These are phyloP conservation scores for Mus minutoides DNA, from an alignment of 2,797 vertebrate species.

Conservation along the genomic window DNA sequence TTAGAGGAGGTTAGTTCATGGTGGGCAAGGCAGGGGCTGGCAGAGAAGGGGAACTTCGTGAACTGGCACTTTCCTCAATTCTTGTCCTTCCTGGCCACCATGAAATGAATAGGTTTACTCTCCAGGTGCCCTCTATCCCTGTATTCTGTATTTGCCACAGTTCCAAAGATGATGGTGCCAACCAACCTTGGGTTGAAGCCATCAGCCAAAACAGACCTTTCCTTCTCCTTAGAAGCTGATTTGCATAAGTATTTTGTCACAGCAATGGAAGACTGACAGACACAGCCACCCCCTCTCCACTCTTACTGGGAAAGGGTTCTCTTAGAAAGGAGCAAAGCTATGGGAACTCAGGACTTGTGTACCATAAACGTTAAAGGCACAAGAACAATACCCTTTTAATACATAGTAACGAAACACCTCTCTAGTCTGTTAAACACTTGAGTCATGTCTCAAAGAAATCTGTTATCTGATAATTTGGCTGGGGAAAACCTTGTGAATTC, in stretches of 20 bases:
- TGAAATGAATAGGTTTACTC: background rate
- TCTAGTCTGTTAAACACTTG: background rate
- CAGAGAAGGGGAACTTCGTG: background rate
- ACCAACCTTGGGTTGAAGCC: background rate
- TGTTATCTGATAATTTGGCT: background rate
- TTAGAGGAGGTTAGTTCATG: background rate
- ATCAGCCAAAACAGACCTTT: background rate
- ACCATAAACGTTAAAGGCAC: background rate
- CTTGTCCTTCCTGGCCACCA: background rate
- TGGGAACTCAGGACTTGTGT: background rate
- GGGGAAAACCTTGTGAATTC: background rate
- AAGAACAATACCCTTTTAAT: background rate
- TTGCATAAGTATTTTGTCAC: background rate
- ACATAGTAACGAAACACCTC: background rate
- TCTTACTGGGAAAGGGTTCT: background rate
- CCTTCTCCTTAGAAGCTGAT: background rate
- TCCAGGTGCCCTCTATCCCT: background rate
- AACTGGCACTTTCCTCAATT: background rate
- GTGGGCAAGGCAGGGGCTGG: no score
- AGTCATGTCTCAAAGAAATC: slow-evolving; percentile 43
- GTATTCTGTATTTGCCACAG: background rate
- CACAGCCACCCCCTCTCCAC: background rate
- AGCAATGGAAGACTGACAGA: background rate
- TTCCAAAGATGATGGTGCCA: background rate
- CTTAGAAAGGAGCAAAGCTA: background rate